Evolutionary conservation across 2,113 vertebrate species (phyloP), one percentile per base, ranked within the genome.

Genomic region (Lates calcarifer): DNA sequence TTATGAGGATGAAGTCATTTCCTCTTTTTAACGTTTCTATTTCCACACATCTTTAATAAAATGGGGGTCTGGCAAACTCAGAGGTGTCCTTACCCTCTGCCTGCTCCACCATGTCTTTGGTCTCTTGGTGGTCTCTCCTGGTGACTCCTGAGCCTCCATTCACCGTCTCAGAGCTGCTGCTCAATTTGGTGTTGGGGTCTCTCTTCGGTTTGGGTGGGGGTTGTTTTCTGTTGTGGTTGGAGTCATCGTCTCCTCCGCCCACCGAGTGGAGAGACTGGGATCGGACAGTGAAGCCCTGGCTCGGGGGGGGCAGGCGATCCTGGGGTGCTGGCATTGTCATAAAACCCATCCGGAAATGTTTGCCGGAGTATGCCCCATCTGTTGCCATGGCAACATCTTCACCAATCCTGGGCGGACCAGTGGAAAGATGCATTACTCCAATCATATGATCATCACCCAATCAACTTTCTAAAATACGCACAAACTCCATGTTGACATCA

Each of bases 301-400:
- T 94, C 3, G 96, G 95, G 2, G 97, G 95, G 0, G 97, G 96
- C 15, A 97, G 90, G 55, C 97, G 95, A 92, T 99, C 98, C 91
- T 98, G 97, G 45, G 98, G 97, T 5, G 97, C 97, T 0, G 98
- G 98, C 98, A 99, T 97, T 0, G 98, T 99, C 98, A 98, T 98
- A 92, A 97, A 99, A 70, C 97, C 98, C 97, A 99, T 97, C 61
- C 98, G 96, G 91, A 98, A 99, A 81, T 99, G 97, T 84, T 98
- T 99, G 74, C 97, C 96, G 56, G 94, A 91, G 12, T 97, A 98
- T 29, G 94, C 94, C 6, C 94, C 94, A 26, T 98, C 97, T 63
- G 96, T 95, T 90, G 94, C 95, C 84, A 95, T 93, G 24, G 94
- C 95, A 22, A 97, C 97, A 70, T 98, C 97, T 72, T 97, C 98